These are phyloP conservation scores for Dasypogon diadema DNA, from an alignment of 2,888 invertebrate species.

Conservation along the genomic window DNA sequence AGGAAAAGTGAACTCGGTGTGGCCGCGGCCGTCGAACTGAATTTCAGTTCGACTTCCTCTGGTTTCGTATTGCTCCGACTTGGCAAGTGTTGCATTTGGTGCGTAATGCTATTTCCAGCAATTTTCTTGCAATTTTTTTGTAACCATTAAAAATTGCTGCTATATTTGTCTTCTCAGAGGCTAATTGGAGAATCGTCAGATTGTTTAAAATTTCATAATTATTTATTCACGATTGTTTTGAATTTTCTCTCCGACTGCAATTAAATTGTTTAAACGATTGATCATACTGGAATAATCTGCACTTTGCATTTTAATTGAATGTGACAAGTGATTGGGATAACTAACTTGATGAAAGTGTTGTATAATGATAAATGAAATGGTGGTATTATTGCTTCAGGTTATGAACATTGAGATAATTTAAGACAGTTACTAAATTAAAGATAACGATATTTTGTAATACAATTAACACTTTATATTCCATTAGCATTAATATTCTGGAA, in stretches of 20 bases:
- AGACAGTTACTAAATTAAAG: too few species aligned
- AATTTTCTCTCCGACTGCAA: neutral
- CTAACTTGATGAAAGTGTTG: neutral
- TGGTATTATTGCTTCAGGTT: too few species aligned
- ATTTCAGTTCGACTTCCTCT: constrained; percentile 22
- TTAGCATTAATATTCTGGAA: too few species aligned
- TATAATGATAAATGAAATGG: too few species aligned
- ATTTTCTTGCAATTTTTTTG: too few species aligned
- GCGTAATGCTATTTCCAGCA: constrained; percentile 39
- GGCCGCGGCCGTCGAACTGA: constrained; percentile 20
- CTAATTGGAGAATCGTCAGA: constrained; percentile 2
- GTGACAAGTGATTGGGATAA: constrained; percentile 14
- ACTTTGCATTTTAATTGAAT: constrained; percentile 19
- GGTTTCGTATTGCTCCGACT: constrained; percentile 25
- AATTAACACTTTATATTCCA: too few species aligned
- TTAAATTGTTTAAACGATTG: constrained; percentile 29
- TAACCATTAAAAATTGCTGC: constrained; percentile 1
- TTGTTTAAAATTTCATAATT: constrained; percentile 44
- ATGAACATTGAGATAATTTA: too few species aligned
- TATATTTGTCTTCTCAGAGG: constrained; percentile 14
- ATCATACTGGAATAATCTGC: constrained; percentile 2
- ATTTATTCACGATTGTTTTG: constrained; percentile 23
- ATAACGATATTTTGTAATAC: too few species aligned
- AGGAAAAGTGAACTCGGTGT: neutral
- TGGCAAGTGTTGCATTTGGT: constrained; percentile 19